phyloP scores from a whole-genome alignment of 2,888 invertebrate species.

The Tolmerus cingulatus region DNA sequence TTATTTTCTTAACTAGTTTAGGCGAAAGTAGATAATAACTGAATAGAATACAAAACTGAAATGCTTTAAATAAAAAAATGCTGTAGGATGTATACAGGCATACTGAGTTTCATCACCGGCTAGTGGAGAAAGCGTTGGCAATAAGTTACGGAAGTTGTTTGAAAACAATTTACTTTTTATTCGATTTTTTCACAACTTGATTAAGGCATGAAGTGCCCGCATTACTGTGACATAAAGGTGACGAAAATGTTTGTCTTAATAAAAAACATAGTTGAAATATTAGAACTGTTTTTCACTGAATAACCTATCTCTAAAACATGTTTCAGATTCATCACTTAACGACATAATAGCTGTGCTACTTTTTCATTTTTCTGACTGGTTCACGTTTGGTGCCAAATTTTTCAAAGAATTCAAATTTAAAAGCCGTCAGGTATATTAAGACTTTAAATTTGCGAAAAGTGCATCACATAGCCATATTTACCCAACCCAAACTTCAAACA shows the following conservation, averaged over 20 bases:
- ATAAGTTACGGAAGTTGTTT: neutral
- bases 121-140: slow-evolving; percentile 21
- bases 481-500: too few species aligned
- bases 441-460: too few species aligned
- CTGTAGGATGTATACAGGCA: neutral
- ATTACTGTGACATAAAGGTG: slow-evolving; percentile 4
- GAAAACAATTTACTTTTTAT: neutral
- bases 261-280: slow-evolving; percentile 20
- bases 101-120: slow-evolving; percentile 12
- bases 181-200: neutral
- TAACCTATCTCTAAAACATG: neutral
- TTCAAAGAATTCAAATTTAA: too few species aligned
- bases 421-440: too few species aligned
- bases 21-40: slow-evolving; percentile 13
- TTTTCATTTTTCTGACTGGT: too few species aligned
- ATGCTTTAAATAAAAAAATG: slow-evolving; percentile 15
- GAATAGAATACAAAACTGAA: slow-evolving; percentile 1
- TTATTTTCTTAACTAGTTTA: slow-evolving; percentile 30
- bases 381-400: too few species aligned
- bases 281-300: neutral
- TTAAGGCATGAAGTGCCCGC: neutral
- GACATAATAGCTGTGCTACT: too few species aligned
- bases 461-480: too few species aligned
- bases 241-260: slow-evolving; percentile 17
- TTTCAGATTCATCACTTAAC: neutral